Conservation (phyloP, 2,797 vertebrate genomes). For the Pipistrellus kuhlii region DNA sequence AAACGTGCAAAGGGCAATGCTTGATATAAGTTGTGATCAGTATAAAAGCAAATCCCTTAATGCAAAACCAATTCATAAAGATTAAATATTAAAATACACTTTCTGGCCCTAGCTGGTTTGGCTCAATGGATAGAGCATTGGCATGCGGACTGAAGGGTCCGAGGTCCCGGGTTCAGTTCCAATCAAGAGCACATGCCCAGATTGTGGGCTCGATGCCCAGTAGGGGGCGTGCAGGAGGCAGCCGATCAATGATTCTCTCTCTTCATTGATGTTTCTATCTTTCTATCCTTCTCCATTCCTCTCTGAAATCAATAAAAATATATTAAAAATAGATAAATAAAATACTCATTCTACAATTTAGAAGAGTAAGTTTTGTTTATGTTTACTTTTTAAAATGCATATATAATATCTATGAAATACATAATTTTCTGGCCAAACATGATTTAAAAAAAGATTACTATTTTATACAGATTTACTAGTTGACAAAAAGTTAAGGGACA, state of each 20-base stretch:
- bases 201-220: not conserved
- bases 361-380: not conserved
- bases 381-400: constrained; percentile 37
- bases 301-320: not conserved
- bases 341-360: constrained; percentile 1
- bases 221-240: too few relatives aligned
- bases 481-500: not conserved
- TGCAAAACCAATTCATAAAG: not conserved
- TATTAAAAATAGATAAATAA: not conserved
- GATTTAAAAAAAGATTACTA: not conserved
- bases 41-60: constrained; percentile 29
- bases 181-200: not conserved
- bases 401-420: not conserved
- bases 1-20: not conserved
- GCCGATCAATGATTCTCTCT: too few relatives aligned
- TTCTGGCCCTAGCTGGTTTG: not conserved
- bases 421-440: constrained; percentile 9
- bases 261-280: not conserved
- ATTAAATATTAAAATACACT: not conserved
- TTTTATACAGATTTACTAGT: not conserved
- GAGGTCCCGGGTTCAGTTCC: not conserved
- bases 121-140: too few relatives aligned
- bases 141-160: too few relatives aligned
- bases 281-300: not conserved
- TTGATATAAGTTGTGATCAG: not conserved